Conservation (phyloP, 2,797 vertebrate genomes). For the Sebastolobus alascanus region DNA sequence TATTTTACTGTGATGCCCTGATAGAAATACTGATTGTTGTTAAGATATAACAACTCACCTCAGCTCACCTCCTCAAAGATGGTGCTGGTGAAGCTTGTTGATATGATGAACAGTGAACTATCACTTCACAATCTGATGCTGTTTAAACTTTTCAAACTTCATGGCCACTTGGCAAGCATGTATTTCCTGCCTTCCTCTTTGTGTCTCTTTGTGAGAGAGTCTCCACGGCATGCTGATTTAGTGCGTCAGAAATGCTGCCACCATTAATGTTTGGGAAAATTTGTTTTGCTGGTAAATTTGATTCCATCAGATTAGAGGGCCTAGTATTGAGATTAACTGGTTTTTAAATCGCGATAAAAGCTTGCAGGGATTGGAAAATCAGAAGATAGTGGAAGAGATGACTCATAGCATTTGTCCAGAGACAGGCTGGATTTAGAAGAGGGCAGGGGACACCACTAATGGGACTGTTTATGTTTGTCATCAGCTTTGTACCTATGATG, state of each 20-base stretch:
- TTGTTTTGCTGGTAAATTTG: conserved; percentile 6
- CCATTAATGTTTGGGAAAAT: not conserved
- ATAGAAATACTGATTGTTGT: not conserved
- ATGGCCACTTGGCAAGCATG: conserved; percentile 1
- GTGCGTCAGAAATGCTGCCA: not conserved
- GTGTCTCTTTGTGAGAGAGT: not conserved
- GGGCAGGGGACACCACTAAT: conserved; percentile 37
- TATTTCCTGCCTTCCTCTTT: conserved; percentile 3
- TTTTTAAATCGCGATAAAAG: conserved; percentile 28
- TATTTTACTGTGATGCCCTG: not conserved
- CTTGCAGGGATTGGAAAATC: conserved; percentile 13
- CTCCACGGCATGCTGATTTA: not conserved
- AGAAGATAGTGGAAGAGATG: conserved; percentile 25
- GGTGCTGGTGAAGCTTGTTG: not conserved
- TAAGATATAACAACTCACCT: not conserved
- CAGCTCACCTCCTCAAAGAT: not conserved
- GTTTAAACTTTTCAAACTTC: not conserved
- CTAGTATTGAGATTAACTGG: not conserved
- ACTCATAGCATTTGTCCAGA: conserved; percentile 26
- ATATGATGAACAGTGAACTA: not conserved
- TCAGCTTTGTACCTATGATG: conserved; percentile 35
- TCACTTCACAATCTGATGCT: conserved; percentile 11
- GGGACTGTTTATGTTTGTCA: conserved; percentile 60
- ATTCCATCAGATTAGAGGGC: conserved; percentile 15
- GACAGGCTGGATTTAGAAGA: conserved; percentile 16